Conservation (phyloP, 2,888 invertebrate species). For the Drosophila setosimentum region DNA sequence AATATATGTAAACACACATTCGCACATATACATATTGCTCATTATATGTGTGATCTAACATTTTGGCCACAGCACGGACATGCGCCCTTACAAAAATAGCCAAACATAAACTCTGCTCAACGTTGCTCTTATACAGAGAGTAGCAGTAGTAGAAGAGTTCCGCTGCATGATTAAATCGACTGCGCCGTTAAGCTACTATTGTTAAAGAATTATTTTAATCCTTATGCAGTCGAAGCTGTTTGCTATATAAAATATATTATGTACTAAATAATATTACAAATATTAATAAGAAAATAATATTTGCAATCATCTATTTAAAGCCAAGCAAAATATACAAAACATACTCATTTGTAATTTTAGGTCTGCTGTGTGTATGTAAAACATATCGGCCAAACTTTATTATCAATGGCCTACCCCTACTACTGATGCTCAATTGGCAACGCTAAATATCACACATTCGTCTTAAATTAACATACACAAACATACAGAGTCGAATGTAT, state of each 20-base stretch:
- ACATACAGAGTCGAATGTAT: neutral
- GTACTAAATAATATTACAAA: neutral
- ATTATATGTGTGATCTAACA: conserved; percentile 12
- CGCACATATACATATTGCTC: neutral
- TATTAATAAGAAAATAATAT: neutral
- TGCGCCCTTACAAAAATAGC: conserved; percentile 25
- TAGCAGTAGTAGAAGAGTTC: neutral
- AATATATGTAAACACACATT: conserved; percentile 4
- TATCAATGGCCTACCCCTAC: conserved; percentile 1
- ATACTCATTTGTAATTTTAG: neutral
- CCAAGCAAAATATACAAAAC: neutral
- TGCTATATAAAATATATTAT: neutral
- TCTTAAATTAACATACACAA: conserved; percentile 7
- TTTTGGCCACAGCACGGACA: conserved; percentile 34
- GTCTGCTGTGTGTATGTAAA: neutral
- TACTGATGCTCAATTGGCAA: conserved; percentile 13
- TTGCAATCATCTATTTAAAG: neutral
- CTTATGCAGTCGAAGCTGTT: neutral
- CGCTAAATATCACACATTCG: conserved; percentile 32
- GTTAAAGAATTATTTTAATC: neutral
- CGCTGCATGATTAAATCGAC: neutral
- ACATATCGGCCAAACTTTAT: neutral
- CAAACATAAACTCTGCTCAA: neutral
- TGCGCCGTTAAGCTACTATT: neutral
- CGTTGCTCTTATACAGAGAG: conserved; percentile 3